phyloP scores from a whole-genome alignment of 2,113 vertebrate species.

The Trichomycterus rosablanca region DNA sequence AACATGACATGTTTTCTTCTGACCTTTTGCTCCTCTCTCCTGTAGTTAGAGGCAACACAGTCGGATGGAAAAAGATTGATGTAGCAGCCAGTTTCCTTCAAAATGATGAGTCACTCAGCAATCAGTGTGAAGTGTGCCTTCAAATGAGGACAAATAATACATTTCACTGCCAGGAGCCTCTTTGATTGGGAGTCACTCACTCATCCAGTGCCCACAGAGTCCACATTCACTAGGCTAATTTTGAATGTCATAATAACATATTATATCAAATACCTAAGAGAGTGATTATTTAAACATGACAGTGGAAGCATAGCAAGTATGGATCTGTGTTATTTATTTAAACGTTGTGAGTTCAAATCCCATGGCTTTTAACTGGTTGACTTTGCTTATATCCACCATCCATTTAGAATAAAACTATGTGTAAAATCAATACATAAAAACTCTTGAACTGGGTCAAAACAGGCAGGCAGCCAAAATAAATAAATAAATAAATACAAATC shows the following conservation, averaged over 20 bases:
- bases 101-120: constrained; percentile 47
- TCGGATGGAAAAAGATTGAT: constrained; percentile 21
- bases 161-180: constrained; percentile 31
- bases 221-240: constrained; percentile 25
- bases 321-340: not conserved
- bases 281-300: not conserved
- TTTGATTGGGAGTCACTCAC: constrained; percentile 41
- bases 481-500: no score
- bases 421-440: no score
- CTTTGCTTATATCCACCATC: no score
- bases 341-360: not conserved
- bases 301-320: not conserved
- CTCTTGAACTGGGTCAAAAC: no score
- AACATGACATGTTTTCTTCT: not conserved
- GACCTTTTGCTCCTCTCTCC: constrained; percentile 9
- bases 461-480: no score
- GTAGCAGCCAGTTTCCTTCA: constrained; percentile 37
- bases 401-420: no score
- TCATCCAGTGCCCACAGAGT: constrained; percentile 10
- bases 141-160: constrained; percentile 47
- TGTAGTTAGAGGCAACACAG: constrained; percentile 26
- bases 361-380: not conserved
- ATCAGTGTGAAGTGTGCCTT: constrained; percentile 40
- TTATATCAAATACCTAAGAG: not conserved
- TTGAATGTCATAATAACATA: not conserved